phyloP scores from a whole-genome alignment of 2,888 invertebrate species.

The Folsomia candida region DNA sequence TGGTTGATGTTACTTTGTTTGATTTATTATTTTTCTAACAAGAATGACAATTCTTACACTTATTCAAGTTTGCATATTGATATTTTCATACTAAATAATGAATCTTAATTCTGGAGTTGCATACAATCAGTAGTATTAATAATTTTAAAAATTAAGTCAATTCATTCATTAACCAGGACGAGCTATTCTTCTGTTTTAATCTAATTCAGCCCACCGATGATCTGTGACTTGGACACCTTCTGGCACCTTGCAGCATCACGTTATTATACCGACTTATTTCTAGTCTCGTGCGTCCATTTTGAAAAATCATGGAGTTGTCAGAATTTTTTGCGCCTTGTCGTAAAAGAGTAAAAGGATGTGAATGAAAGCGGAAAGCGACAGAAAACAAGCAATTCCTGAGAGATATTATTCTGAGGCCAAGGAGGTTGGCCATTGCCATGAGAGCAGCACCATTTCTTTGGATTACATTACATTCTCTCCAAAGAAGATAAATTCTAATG shows the following conservation, averaged over 20 bases:
- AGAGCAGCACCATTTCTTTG: constrained; percentile 14
- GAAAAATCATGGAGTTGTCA: too few relatives aligned
- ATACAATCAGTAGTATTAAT: too few relatives aligned
- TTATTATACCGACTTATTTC: too few relatives aligned
- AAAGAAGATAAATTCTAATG: constrained; percentile 23
- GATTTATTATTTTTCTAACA: not conserved
- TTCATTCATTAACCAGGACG: too few relatives aligned
- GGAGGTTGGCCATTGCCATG: constrained; percentile 15
- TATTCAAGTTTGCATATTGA: not conserved
- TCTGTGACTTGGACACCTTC: too few relatives aligned
- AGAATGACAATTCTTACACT: not conserved
- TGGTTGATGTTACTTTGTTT: not conserved
- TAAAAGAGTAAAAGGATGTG: not conserved
- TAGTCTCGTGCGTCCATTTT: too few relatives aligned
- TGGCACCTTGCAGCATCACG: too few relatives aligned
- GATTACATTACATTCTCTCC: constrained; percentile 16
- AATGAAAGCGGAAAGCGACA: constrained; percentile 14
- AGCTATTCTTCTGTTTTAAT: too few relatives aligned
- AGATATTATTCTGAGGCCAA: constrained; percentile 19
- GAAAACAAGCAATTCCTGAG: constrained; percentile 11
- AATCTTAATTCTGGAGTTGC: not conserved
- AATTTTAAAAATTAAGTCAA: too few relatives aligned
- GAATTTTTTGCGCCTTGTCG: not conserved
- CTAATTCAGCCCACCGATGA: too few relatives aligned
- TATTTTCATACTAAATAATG: not conserved